These are phyloP conservation scores for Barypeithes pellucidus DNA, from an alignment of 2,888 invertebrate genomes.

Conservation along the genomic window DNA sequence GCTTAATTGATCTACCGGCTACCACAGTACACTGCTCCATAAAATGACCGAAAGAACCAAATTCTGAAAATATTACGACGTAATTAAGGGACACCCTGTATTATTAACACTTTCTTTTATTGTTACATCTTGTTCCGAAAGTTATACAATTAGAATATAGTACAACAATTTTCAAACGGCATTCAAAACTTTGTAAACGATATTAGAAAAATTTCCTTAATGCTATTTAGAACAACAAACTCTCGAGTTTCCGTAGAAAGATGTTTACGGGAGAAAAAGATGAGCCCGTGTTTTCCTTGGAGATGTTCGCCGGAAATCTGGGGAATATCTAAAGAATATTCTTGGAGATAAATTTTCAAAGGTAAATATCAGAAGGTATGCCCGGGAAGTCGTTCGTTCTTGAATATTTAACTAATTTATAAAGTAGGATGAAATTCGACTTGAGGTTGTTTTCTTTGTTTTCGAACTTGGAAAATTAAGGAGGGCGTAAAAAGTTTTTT, in stretches of 20 bases:
- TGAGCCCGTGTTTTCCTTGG: not conserved
- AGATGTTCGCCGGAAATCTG: constrained; percentile 31
- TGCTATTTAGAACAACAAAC: constrained; percentile 27
- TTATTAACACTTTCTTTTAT: not conserved
- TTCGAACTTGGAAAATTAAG: not conserved
- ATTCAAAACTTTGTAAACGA: constrained; percentile 14
- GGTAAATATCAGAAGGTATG: constrained; percentile 50
- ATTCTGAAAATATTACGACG: no score
- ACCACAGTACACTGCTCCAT: no score
- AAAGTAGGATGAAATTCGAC: constrained; percentile 40
- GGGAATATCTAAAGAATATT: constrained; percentile 21
- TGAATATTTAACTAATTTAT: constrained; percentile 50
- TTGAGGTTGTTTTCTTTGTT: constrained; percentile 29
- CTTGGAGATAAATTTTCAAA: constrained; percentile 37
- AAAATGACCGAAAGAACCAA: no score
- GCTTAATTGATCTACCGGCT: no score
- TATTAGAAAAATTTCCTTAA: constrained; percentile 18
- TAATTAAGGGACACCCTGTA: no score
- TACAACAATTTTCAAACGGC: not conserved
- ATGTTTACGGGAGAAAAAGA: constrained; percentile 15
- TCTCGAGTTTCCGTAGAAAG: constrained; percentile 2
- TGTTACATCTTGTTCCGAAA: not conserved
- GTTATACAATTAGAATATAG: not conserved
- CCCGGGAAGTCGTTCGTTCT: constrained; percentile 31
- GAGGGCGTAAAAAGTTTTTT: no score